Evolutionary conservation across 1,140 invertebrate genomes (phyloP).

Genomic region (Epicauta chinensis): DNA sequence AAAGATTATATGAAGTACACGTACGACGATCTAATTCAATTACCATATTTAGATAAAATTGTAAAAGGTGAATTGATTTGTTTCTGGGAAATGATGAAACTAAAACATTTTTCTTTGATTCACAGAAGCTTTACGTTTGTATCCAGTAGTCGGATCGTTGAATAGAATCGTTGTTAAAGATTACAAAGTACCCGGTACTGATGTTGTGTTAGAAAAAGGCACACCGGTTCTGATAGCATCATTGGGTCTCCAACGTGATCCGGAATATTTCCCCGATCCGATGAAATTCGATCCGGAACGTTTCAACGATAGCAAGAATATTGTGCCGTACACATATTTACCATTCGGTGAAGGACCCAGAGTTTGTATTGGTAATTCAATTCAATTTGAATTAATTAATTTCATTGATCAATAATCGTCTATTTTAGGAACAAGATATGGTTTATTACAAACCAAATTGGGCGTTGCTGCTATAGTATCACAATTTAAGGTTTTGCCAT

Average conservation of each 20-base stretch:
- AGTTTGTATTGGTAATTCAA: too few species aligned
- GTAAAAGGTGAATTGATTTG: slow-evolving; percentile 19
- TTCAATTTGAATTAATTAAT: too few species aligned
- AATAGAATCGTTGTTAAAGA: slow-evolving; percentile 42
- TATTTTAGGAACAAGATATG: too few species aligned
- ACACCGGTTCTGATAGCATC: slow-evolving; percentile 51
- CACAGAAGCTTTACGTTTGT: slow-evolving; percentile 43
- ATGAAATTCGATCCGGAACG: slow-evolving; percentile 53
- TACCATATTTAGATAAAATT: slow-evolving; percentile 48
- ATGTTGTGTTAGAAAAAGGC: slow-evolving; percentile 45
- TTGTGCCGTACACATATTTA: slow-evolving; percentile 53
- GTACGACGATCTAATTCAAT: slow-evolving; percentile 48
- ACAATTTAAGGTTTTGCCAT: slow-evolving; percentile 26
- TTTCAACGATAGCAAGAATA: slow-evolving; percentile 18
- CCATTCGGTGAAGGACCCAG: too few species aligned
- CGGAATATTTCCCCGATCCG: slow-evolving; percentile 55
- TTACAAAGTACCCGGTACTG: slow-evolving; percentile 45
- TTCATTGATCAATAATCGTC: too few species aligned
- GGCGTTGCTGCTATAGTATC: slow-evolving; percentile 8
- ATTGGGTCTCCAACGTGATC: slow-evolving; percentile 52
- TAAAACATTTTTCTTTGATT: too few species aligned
- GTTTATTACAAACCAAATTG: slow-evolving; percentile 24
- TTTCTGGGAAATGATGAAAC: too few species aligned
- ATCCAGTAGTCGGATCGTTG: slow-evolving; percentile 44
- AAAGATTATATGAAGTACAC: slow-evolving; percentile 40